Evolutionary conservation across 2,113 vertebrate genomes (phyloP).

Genomic region (Scatophagus argus): DNA sequence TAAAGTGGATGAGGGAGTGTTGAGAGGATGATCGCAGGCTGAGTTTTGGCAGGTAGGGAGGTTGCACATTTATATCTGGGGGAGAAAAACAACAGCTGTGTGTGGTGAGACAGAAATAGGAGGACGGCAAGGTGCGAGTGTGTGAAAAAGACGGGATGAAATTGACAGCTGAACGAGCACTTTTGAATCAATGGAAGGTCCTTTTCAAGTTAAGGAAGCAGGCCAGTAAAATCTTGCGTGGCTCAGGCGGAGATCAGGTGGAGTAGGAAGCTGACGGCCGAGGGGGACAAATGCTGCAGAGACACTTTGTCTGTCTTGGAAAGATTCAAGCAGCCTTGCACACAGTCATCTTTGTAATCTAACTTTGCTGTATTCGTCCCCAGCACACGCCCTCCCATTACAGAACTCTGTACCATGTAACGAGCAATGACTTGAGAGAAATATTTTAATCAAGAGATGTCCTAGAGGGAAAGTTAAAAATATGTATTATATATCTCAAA

Average conservation of each 20-base stretch:
- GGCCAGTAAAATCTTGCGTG: not conserved
- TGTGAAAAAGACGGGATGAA: conserved; percentile 7
- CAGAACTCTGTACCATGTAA: conserved; percentile 65
- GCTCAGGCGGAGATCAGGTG: conserved; percentile 14
- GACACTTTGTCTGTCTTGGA: conserved; percentile 46
- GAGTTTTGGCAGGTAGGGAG: conserved; percentile 27
- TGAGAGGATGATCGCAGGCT: conserved; percentile 23
- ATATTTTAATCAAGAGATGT: conserved; percentile 76
- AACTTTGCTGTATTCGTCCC: conserved; percentile 46
- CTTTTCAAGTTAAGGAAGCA: conserved; percentile 1
- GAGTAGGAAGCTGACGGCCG: conserved; percentile 44
- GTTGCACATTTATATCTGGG: conserved; percentile 15
- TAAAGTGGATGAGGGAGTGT: conserved; percentile 9
- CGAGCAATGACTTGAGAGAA: conserved; percentile 65
- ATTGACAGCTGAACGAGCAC: conserved; percentile 34
- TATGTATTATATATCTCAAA: conserved; percentile 73
- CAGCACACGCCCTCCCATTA: conserved; percentile 31
- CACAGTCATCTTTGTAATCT: conserved; percentile 47
- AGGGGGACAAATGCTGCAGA: conserved; percentile 44
- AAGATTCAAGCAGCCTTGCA: conserved; percentile 54
- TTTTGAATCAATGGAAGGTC: conserved; percentile 16
- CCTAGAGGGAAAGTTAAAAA: conserved; percentile 59
- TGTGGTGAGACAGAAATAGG: conserved; percentile 26
- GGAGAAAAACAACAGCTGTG: conserved; percentile 32
- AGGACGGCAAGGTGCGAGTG: conserved; percentile 25